Conservation (phyloP, 2,888 invertebrate genomes). For the Phasia obesa region DNA sequence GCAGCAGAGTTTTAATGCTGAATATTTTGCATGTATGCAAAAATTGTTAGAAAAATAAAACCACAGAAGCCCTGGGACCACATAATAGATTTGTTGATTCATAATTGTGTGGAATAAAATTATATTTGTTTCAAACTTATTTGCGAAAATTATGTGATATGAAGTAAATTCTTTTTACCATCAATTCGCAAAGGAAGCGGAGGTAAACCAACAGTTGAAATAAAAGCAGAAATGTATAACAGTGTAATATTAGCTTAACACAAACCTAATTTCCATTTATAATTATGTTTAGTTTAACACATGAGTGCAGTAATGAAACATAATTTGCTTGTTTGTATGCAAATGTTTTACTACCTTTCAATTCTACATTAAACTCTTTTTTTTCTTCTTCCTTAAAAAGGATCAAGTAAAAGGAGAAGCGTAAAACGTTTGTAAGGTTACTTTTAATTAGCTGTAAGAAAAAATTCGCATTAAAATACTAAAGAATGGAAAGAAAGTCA, state of each 20-base stretch:
- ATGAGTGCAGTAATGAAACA: slow-evolving; percentile 58
- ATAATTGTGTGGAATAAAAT: slow-evolving; percentile 52
- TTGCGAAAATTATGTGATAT: slow-evolving; percentile 45
- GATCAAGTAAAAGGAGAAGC: slow-evolving; percentile 1
- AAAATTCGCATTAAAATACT: neutral
- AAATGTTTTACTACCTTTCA: neutral
- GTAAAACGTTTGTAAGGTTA: slow-evolving; percentile 23
- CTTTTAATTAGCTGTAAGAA: slow-evolving; percentile 48
- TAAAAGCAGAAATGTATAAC: neutral
- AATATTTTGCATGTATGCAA: neutral
- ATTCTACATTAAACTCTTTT: slow-evolving; percentile 2
- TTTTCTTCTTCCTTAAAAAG: neutral
- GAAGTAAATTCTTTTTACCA: neutral
- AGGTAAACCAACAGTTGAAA: neutral
- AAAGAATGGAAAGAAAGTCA: slow-evolving; percentile 24
- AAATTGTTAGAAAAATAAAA: neutral
- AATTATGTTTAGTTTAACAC: slow-evolving; percentile 67
- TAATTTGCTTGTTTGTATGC: slow-evolving; percentile 25
- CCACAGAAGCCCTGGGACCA: slow-evolving; percentile 11
- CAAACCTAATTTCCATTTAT: slow-evolving; percentile 53
- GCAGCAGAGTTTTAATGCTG: neutral
- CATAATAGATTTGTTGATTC: slow-evolving; percentile 54
- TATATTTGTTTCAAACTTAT: slow-evolving; percentile 58
- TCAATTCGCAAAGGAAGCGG: neutral
- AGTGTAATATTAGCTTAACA: slow-evolving; percentile 48